Conservation (phyloP, 2,113 vertebrate species). For the Poeciliopsis turrubarensis region DNA sequence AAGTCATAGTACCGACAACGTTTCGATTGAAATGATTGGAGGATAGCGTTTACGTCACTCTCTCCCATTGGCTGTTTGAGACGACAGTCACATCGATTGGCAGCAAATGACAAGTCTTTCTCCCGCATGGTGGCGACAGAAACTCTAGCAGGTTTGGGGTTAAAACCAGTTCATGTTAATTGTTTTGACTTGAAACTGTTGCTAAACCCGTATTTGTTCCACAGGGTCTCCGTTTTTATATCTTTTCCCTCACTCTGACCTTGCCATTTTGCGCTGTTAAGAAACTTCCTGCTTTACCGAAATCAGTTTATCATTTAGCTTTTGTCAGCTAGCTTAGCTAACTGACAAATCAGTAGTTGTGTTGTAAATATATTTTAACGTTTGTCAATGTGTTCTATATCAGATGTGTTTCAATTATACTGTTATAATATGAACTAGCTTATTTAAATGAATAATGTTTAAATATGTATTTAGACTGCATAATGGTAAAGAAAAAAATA, state of each 20-base stretch:
- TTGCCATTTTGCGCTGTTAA: not conserved
- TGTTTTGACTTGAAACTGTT: not conserved
- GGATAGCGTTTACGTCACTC: not conserved
- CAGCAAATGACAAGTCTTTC: not conserved
- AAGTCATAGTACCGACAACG: conserved; percentile 2
- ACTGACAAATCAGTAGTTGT: not conserved
- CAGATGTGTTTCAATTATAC: not conserved
- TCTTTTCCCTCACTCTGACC: not conserved
- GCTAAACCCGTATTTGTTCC: not conserved
- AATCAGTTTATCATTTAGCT: not conserved
- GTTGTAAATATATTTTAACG: no score
- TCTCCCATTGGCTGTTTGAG: conserved; percentile 41
- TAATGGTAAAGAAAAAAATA: not conserved
- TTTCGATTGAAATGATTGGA: conserved; percentile 46
- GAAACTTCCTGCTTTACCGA: not conserved
- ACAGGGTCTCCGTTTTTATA: not conserved
- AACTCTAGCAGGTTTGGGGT: conserved; percentile 9
- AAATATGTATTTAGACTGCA: not conserved
- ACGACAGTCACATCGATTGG: conserved; percentile 16
- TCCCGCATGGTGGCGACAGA: conserved; percentile 64
- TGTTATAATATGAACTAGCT: not conserved
- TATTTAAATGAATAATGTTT: not conserved
- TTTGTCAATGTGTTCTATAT: not conserved
- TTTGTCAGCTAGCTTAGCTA: not conserved
- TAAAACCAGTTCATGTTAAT: not conserved